Evolutionary conservation across 2,113 vertebrate species (phyloP).

Genomic region (Aegithalos caudatus): DNA sequence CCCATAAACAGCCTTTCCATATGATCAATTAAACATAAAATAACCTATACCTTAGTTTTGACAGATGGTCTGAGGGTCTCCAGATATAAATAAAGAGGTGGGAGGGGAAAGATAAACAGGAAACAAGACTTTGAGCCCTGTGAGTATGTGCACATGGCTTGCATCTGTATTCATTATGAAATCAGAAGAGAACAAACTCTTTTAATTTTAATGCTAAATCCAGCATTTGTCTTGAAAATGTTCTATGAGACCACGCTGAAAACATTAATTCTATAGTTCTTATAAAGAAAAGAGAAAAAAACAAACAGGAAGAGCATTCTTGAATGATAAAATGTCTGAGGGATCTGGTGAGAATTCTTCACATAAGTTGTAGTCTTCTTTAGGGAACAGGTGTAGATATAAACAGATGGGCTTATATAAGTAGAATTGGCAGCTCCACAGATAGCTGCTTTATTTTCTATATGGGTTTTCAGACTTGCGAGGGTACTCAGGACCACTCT

Average conservation of each 20-base stretch:
- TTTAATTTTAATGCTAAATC: not conserved
- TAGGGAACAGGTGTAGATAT: constrained; percentile 6
- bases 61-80: not conserved
- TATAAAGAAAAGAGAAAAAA: not conserved
- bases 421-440: constrained; percentile 45
- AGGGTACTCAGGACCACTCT: constrained; percentile 11
- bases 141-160: not conserved
- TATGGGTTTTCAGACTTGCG: constrained; percentile 11
- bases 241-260: not conserved
- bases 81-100: not conserved
- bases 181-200: not conserved
- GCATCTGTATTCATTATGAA: not conserved
- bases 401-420: constrained; percentile 65
- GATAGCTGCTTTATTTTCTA: constrained; percentile 41
- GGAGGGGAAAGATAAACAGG: not conserved
- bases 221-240: not conserved
- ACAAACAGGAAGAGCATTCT: not conserved
- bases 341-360: constrained; percentile 17
- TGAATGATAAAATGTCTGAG: not conserved
- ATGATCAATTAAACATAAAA: not conserved
- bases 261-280: not conserved
- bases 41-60: not conserved
- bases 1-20: not conserved
- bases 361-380: constrained; percentile 18
- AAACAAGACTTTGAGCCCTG: not conserved